Percentiles rank a stretch among this genome's conserved stretches.
Conservation (phyloP, 2,113 vertebrate genomes). For the Leucopternis melanops region DNA sequence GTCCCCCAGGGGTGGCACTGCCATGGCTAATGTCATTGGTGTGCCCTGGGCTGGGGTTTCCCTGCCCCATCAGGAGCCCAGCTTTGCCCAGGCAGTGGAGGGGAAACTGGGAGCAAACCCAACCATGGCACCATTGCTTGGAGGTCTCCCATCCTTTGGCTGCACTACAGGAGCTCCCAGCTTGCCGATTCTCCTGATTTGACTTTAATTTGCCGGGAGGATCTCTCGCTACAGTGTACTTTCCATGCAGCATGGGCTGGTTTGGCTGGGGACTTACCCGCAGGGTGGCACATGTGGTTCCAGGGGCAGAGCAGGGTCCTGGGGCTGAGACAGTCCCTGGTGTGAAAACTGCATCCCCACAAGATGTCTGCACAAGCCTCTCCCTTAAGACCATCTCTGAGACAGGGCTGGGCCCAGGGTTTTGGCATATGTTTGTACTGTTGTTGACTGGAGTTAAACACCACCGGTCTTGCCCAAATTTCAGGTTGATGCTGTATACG, state of each 20-base stretch:
- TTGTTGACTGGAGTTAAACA: not conserved
- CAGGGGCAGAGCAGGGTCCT: not conserved
- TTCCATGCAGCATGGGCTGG: not conserved
- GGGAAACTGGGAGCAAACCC: not conserved
- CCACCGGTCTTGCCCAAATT: not conserved
- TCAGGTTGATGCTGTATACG: not conserved
- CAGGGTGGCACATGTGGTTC: not conserved
- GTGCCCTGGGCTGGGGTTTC: not conserved
- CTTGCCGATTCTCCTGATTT: not conserved
- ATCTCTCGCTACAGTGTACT: not conserved
- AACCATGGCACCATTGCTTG: fast-evolving
- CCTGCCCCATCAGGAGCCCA: not conserved
- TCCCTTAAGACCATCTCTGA: not conserved
- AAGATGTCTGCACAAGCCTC: not conserved
- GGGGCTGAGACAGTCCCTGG: not conserved
- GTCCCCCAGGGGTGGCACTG: not conserved
- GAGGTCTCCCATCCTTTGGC: not conserved
- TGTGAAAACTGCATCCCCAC: not conserved
- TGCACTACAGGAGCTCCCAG: not conserved
- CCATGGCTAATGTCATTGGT: not conserved
- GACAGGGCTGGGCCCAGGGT: not conserved
- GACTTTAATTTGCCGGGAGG: not conserved
- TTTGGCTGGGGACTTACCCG: not conserved
- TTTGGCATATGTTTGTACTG: not conserved
- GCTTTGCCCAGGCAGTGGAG: not conserved